Base-by-base conservation (phyloP, 2,113 vertebrate genomes). In the Tragulus kanchil region DNA sequence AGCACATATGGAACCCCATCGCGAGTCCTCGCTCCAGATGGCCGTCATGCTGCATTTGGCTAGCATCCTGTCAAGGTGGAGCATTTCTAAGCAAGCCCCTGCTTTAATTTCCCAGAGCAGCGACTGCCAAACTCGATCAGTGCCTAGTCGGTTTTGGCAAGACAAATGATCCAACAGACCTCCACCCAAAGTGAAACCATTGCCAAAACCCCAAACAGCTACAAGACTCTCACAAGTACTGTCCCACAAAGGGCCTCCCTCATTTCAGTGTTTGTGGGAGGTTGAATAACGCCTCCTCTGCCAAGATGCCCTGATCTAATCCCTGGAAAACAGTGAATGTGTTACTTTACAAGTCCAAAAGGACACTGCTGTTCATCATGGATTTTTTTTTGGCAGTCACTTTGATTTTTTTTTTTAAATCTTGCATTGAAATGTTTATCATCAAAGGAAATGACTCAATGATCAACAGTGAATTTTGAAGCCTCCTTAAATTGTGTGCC, bases 21-120 rank as follows among this genome's bases (percentile, higher is more conserved):
- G 3, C 77, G 50, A 81, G 86, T 58, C n/a, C 17, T 85, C 54
- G 89, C 48, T 94, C 50, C 91, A 92, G 95, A 92, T 62, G 79
- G 84, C 25, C 2, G 2, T 52, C 52, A 69, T 13, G 21, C 25
- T 45, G 16, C 19, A n/a, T 85, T 69, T 78, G 45, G 62, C 36
- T 75, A 89, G 65, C 58, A 93, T 15, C 16, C 3, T 62, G 50
- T 85, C n/a, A 77, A 96, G 52, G 54, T 82, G 26, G 26, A 93
- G 7, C n/a, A 21, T 85, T 82, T 90, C 48, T 86, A 54, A 45
- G 79, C 54, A 94, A 85, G 36, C 12, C n/a, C 62, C 23, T 62
- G 56, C 14, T 88, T 82, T 77, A 62, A 93, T 65, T 89, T 69
- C 36, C 71, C 50, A 67, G 16, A 89, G 48, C 3, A 77, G 36